Base-by-base conservation (phyloP, 2,888 invertebrate genomes). In the Polydrusus pterygomalis region DNA sequence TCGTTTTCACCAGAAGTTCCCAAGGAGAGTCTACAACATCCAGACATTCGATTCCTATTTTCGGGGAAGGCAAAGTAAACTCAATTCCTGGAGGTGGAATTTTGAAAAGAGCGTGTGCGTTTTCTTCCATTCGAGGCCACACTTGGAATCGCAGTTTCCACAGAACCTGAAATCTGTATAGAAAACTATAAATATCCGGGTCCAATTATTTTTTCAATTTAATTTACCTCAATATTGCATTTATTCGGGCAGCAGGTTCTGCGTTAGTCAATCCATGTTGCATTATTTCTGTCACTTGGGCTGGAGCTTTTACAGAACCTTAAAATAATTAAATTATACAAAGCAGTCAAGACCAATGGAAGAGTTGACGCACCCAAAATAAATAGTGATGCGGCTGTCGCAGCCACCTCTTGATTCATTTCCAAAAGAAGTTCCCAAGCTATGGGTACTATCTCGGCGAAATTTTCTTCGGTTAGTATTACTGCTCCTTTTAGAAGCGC, bases 101-200 rank as follows among this genome's bases (percentile, higher is more conserved):
- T 90, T 99, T 99, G 87, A 99, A 99, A 0, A 96, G 94, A 76
- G 96, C 88, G 74, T 98, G 97, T 0, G 99, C 99, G 8, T 96
- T 95, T 84, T 99, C 99, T 87, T 99, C 99, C 98, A 99, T 98
- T 74, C 99, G 92, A 0, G 98, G 97, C 99, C 99, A 99, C 0
- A 98, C 97, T 90, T 99, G 99, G 86, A 97, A 98, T 1, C 99
- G 91, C 80, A 97, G 93, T 85, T 97, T 96, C 99, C 99, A 99
- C 80, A 99, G 90, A 0, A 96, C 95, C 91, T 97, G 95, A 88
- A 97, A 98, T 77, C 96, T 92, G 74, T 56, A 43, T 18, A 70
- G 0, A 38, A 18, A 5, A 25, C 25, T 1, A 3, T 25, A 3
- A 25, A 25, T 25, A 1, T 25, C 5, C 1, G 1, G 25, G 1